These are phyloP conservation scores for Drosophila paranaensis DNA, from an alignment of 2,888 invertebrate species.

Conservation along the genomic window DNA sequence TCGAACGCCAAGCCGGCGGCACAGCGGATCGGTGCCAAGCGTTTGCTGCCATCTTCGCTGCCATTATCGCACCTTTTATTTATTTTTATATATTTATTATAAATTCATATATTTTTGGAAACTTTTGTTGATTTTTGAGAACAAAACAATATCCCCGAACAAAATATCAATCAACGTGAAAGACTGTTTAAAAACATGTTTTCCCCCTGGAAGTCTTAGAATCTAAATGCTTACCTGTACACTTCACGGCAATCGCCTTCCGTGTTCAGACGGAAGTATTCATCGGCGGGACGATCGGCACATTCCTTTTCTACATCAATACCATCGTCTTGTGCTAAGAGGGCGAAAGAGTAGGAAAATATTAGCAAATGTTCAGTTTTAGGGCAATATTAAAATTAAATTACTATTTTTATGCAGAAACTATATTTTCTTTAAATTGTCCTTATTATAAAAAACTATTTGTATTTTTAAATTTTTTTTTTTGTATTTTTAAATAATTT, in stretches of 20 bases:
- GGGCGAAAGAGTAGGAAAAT: constrained; percentile 18
- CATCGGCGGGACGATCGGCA: constrained; percentile 94
- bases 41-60: constrained; percentile 93
- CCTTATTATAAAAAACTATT: too few relatives aligned
- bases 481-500: too few relatives aligned
- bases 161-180: constrained; percentile 4
- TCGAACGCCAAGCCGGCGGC: constrained; percentile 96
- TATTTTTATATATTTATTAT: constrained; percentile 30
- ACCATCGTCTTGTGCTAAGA: constrained; percentile 86
- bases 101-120: not conserved
- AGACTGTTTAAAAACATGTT: constrained; percentile 6
- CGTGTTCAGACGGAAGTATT: constrained; percentile 94
- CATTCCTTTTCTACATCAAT: constrained; percentile 93
- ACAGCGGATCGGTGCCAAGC: constrained; percentile 95
- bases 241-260: constrained; percentile 97
- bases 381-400: too few relatives aligned
- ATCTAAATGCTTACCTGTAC: constrained; percentile 89
- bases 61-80: constrained; percentile 94
- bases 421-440: too few relatives aligned
- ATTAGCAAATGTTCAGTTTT: not conserved
- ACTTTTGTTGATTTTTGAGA: constrained; percentile 31
- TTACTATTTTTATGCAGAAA: too few relatives aligned
- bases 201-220: constrained; percentile 2
- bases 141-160: constrained; percentile 43
- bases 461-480: too few relatives aligned